These are phyloP conservation scores for Xestia xanthographa DNA, from an alignment of 2,888 invertebrate genomes.

Conservation along the genomic window DNA sequence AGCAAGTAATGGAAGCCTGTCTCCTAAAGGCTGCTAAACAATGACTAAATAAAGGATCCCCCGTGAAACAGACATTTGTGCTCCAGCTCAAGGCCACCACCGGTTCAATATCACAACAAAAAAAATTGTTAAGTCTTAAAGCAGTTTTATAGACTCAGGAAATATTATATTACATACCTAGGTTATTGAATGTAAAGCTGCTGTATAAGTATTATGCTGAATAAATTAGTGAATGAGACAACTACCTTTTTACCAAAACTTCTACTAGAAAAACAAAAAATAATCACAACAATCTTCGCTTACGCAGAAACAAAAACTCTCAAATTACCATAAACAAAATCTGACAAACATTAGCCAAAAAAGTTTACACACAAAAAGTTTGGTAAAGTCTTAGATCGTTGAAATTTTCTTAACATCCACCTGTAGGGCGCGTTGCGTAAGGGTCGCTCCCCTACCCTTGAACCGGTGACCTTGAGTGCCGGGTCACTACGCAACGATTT, in stretches of 20 bases:
- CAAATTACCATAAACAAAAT: slow-evolving; percentile 16
- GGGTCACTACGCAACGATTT: slow-evolving; percentile 80
- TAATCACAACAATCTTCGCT: not conserved
- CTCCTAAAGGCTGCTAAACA: not conserved
- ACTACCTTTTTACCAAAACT: not conserved
- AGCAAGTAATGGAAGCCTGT: slow-evolving; percentile 1
- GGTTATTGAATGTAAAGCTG: not conserved
- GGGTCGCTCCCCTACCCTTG: slow-evolving; percentile 81
- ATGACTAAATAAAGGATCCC: not conserved
- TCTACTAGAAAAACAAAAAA: not conserved
- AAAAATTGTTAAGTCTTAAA: slow-evolving; percentile 14
- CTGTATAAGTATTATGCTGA: not conserved
- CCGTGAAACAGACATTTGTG: not conserved
- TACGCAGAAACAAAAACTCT: not conserved
- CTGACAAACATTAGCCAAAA: slow-evolving; percentile 2
- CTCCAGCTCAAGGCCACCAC: slow-evolving; percentile 9
- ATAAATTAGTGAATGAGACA: not conserved
- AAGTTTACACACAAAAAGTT: slow-evolving; percentile 32
- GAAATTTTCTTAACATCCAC: slow-evolving; percentile 69
- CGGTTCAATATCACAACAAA: not conserved
- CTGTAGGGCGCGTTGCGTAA: slow-evolving; percentile 74
- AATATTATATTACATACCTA: slow-evolving; percentile 25
- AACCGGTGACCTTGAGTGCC: slow-evolving; percentile 77
- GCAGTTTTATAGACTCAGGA: slow-evolving; percentile 18
- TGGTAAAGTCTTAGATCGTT: slow-evolving; percentile 41